Conservation (phyloP, 2,797 vertebrate genomes). For the Selene dorsalis region DNA sequence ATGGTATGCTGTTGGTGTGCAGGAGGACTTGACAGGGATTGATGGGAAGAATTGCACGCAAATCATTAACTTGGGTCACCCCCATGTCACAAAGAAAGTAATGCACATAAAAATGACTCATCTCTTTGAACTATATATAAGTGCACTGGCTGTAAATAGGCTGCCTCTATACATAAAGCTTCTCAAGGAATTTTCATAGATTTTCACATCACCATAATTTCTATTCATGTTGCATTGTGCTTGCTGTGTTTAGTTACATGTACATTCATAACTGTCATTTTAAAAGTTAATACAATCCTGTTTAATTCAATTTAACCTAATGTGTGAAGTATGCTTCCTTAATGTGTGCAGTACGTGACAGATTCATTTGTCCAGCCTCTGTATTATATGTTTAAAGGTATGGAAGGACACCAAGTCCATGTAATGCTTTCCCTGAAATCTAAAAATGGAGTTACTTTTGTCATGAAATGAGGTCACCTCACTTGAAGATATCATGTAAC, state of each 20-base stretch:
- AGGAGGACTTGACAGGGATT: constrained; percentile 79
- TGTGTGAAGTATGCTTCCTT: constrained; percentile 1
- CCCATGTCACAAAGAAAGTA: constrained; percentile 81
- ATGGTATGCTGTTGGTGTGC: constrained; percentile 82
- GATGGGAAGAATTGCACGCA: constrained; percentile 83
- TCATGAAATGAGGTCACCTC: constrained; percentile 80
- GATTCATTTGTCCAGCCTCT: constrained; percentile 33
- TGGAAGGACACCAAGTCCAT: constrained; percentile 56
- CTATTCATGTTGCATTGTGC: neutral
- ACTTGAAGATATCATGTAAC: constrained; percentile 71
- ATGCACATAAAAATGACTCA: constrained; percentile 74
- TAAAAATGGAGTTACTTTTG: constrained; percentile 78
- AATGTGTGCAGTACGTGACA: neutral
- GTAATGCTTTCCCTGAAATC: constrained; percentile 70
- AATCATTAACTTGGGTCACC: constrained; percentile 85
- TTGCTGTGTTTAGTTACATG: neutral
- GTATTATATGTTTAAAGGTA: constrained; percentile 59
- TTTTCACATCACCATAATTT: constrained; percentile 15
- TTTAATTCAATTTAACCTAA: neutral
- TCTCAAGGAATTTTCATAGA: constrained; percentile 25
- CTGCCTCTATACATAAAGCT: constrained; percentile 28
- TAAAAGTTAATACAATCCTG: neutral
- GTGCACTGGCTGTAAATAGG: constrained; percentile 64
- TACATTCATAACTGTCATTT: neutral
- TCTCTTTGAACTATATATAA: constrained; percentile 77